A percentile compares a stretch with the other conserved stretches of the same genome.
These are phyloP conservation scores for Rhinoderma darwinii DNA, from an alignment of 2,113 vertebrate species.

Conservation along the genomic window DNA sequence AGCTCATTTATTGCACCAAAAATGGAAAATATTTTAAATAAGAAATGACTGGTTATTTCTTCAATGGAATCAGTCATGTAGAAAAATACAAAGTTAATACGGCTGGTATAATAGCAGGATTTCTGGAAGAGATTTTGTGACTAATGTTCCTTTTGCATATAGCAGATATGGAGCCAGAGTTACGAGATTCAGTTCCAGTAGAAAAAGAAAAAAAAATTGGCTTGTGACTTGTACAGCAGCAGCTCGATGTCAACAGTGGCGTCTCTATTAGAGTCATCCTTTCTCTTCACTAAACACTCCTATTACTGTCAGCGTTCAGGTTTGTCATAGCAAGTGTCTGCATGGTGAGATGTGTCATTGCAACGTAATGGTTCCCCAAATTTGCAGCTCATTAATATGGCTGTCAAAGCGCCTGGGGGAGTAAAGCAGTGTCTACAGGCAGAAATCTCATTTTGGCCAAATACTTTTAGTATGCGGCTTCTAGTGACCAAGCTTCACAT, in stretches of 20 bases:
- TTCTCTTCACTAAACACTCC: constrained; percentile 70
- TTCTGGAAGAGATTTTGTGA: constrained; percentile 17
- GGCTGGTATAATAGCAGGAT: neutral
- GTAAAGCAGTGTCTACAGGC: constrained; percentile 49
- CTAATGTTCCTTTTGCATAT: constrained; percentile 19
- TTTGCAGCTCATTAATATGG: constrained; percentile 71
- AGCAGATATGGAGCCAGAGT: constrained; percentile 45
- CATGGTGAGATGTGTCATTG: constrained; percentile 71
- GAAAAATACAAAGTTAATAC: neutral
- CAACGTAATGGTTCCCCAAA: constrained; percentile 66
- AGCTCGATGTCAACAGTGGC: constrained; percentile 67
- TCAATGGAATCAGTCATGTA: neutral
- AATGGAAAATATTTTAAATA: neutral
- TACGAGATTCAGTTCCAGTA: constrained; percentile 15
- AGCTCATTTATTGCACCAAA: neutral
- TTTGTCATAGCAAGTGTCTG: constrained; percentile 65
- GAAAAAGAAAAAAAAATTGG: constrained; percentile 32
- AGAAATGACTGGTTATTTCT: neutral
- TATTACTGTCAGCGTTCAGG: constrained; percentile 71
- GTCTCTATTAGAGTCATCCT: constrained; percentile 67
- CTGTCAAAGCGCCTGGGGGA: constrained; percentile 71
- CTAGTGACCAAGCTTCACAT: neutral
- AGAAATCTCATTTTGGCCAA: constrained; percentile 60
- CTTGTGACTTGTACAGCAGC: constrained; percentile 58
- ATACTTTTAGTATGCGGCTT: constrained; percentile 62